Percentiles rank a stretch among this genome's conserved stretches.
Evolutionary conservation across 92 coral and sea anemone species (phyloP).

Genomic region (Palythoa caribaeorum): DNA sequence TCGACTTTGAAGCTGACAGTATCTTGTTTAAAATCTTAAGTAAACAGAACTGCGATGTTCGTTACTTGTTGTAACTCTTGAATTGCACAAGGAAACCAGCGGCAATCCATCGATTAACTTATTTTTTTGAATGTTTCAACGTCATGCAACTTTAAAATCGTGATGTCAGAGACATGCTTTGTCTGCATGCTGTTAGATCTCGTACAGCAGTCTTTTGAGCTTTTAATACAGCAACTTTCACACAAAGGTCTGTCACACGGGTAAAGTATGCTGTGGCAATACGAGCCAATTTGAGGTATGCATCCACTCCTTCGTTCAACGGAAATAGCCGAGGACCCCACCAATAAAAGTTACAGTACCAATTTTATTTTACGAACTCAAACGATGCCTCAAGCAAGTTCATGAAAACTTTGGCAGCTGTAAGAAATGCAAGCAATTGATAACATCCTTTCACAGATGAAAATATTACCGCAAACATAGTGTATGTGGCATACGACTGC

Average conservation of each 20-base stretch:
- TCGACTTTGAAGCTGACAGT: neutral
- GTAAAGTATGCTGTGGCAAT: too few species aligned
- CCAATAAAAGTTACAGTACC: neutral
- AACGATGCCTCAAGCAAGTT: neutral
- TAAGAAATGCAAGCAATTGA: neutral
- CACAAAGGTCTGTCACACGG: neutral
- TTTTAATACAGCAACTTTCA: neutral
- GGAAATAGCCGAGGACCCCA: neutral
- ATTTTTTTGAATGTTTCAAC: neutral
- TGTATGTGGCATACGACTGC: neutral
- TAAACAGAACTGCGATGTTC: neutral
- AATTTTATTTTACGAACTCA: neutral
- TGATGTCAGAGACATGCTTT: neutral
- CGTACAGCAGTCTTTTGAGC: neutral
- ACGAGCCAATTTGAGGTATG: neutral
- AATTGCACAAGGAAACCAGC: neutral
- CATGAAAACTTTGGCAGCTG: neutral
- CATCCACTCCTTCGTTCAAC: neutral
- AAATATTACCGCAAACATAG: neutral
- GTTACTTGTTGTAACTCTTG: neutral
- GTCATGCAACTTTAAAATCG: neutral
- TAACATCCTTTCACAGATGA: neutral
- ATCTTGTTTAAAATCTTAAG: conserved; percentile 26
- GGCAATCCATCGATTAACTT: too few species aligned
- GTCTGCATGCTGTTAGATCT: conserved; percentile 2